Base-by-base conservation (phyloP, 2,888 invertebrate species). In the Lamellibrachia columna region DNA sequence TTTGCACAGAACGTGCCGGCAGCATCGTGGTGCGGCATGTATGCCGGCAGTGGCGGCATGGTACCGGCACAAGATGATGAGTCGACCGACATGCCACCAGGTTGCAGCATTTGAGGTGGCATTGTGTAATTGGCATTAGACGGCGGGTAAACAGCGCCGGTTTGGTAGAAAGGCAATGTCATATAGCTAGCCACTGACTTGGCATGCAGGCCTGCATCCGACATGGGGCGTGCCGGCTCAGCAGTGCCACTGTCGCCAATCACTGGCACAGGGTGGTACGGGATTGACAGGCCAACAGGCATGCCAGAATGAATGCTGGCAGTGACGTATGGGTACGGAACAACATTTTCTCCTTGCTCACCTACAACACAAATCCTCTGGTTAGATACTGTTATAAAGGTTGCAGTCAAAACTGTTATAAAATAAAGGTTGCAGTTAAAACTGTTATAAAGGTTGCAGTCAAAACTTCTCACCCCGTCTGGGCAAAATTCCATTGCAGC, bases 81-180 rank as follows among this genome's bases (percentile, higher is more conserved):
- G 75, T 75, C 75, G 22, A 75, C 75, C 75, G 75, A n/a, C 75
- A 75, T 75, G 75, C 75, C 75, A 75, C 75, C 75, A 75, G 75
- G 22, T 22, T 11, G 75, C 75, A 75, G 75, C 75, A 75, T 6
- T n/a, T 75, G 75, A 1, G 75, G 15, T n/a, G 15, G 75, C 75
- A 75, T 22, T 3, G 15, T 75, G 75, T 75, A 75, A 15, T 75
- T 75, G 75, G 75, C 22, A 15, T 2, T 75, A 1, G 75, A 22
- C 22, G 75, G 8, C 1, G 55, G 11, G 75, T 75, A 75, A n/a
- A 75, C 75, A n/a, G 75, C 75, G 75, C 75, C n/a, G 6, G 15
- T 11, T 75, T 15, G 4, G 75, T 75, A 75, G 22, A 75, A 75
- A 3, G 75, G 22, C 75, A 75, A 75, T 6, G 75, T 3, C 22